These are phyloP conservation scores for Eulemur coronatus DNA, from an alignment of 2,797 vertebrate genomes.

Conservation along the genomic window DNA sequence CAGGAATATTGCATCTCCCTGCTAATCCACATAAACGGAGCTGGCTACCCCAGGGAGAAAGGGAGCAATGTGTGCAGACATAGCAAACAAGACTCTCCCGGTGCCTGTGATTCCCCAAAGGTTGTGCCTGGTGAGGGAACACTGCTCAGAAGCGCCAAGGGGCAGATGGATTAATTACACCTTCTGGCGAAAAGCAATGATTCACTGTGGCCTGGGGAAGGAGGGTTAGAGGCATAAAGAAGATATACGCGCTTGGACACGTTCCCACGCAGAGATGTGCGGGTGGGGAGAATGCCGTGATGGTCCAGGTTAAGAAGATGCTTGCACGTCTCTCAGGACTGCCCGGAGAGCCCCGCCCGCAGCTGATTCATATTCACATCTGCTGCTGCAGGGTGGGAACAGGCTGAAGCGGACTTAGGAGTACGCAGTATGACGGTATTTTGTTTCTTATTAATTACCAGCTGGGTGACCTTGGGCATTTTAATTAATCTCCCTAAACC, in stretches of 20 bases:
- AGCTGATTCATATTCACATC: accelerated
- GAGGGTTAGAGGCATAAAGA: conserved; percentile 11
- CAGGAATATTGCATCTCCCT: conserved; percentile 42
- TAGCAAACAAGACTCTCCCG: conserved; percentile 1
- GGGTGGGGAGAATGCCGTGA: background rate
- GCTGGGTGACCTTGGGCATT: background rate
- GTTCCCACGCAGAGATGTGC: background rate
- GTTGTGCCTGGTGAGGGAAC: background rate
- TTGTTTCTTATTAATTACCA: conserved; percentile 11
- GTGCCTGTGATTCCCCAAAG: conserved; percentile 5
- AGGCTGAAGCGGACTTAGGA: background rate
- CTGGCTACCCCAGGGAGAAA: background rate
- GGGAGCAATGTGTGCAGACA: conserved; percentile 6
- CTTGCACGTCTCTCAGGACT: background rate
- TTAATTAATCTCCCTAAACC: background rate
- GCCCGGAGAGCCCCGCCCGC: background rate
- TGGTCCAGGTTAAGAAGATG: background rate
- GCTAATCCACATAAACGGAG: conserved; percentile 35
- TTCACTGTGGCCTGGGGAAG: conserved; percentile 34
- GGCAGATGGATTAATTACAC: conserved; percentile 57
- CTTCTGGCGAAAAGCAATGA: conserved; percentile 35
- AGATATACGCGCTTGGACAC: background rate
- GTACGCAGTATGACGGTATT: background rate
- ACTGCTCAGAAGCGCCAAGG: background rate
- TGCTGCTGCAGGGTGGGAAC: background rate